Conservation (phyloP, 2,797 vertebrate genomes). For the Manis pentadactyla region DNA sequence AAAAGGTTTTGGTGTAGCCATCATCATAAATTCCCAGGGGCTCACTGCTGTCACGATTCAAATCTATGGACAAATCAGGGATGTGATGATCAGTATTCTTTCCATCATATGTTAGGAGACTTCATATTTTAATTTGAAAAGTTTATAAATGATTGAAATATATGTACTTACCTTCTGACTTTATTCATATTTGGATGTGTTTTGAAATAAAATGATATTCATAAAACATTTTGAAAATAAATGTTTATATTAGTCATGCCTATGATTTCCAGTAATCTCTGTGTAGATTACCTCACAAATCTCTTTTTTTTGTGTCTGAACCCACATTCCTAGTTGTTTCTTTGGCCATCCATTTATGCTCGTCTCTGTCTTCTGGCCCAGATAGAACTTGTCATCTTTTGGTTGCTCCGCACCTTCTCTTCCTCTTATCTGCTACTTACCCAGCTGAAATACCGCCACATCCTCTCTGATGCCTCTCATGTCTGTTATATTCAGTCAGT, state of each 20-base stretch:
- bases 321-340: background rate
- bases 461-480: background rate
- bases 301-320: background rate
- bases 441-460: background rate
- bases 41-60: background rate
- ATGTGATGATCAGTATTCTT: background rate
- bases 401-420: background rate
- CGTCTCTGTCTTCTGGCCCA: background rate
- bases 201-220: constrained; percentile 46
- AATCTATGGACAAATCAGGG: background rate
- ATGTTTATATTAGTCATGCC: background rate
- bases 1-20: background rate
- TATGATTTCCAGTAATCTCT: background rate
- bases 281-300: background rate
- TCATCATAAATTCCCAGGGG: background rate
- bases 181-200: background rate
- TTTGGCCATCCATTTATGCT: background rate
- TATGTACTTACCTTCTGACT: background rate
- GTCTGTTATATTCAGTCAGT: background rate
- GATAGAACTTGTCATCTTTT: background rate
- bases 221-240: constrained; percentile 34
- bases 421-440: background rate
- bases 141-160: background rate
- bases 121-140: constrained; percentile 37
- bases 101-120: background rate